These are phyloP conservation scores for Mormyrops attenuatus DNA, from an alignment of 2,797 vertebrate species.

Conservation along the genomic window DNA sequence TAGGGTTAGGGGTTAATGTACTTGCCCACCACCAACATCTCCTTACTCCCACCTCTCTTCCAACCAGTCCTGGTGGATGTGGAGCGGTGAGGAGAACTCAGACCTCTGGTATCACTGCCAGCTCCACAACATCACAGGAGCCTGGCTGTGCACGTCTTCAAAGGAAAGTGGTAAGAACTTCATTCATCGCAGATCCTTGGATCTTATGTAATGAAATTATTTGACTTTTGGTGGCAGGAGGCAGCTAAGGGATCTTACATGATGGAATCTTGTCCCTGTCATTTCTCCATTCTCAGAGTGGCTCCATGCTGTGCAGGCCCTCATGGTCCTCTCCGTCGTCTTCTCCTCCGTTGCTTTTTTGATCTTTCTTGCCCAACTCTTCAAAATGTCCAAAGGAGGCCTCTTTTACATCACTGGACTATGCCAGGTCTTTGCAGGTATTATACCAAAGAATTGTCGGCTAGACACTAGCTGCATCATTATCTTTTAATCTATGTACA, in stretches of 20 bases:
- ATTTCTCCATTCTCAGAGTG: constrained; percentile 54
- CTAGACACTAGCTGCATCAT: background rate
- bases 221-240: background rate
- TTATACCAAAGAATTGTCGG: background rate
- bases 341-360: constrained; percentile 79
- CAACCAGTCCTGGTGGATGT: constrained; percentile 79
- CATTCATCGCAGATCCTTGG: background rate
- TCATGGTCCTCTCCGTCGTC: constrained; percentile 77
- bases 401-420: constrained; percentile 83
- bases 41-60: background rate
- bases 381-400: constrained; percentile 69
- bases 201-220: background rate
- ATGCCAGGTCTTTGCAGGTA: constrained; percentile 79
- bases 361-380: constrained; percentile 76
- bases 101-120: constrained; percentile 82
- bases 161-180: constrained; percentile 67
- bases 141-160: constrained; percentile 66
- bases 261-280: background rate
- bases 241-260: background rate
- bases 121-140: constrained; percentile 53
- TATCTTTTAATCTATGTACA: background rate
- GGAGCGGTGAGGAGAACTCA: constrained; percentile 61
- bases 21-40: background rate
- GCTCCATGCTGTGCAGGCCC: constrained; percentile 77
- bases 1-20: background rate